A percentile compares a stretch with the other conserved stretches of the same genome.
Evolutionary conservation across 2,797 vertebrate genomes (phyloP).

Genomic region (Helicolenus hilgendorfi): DNA sequence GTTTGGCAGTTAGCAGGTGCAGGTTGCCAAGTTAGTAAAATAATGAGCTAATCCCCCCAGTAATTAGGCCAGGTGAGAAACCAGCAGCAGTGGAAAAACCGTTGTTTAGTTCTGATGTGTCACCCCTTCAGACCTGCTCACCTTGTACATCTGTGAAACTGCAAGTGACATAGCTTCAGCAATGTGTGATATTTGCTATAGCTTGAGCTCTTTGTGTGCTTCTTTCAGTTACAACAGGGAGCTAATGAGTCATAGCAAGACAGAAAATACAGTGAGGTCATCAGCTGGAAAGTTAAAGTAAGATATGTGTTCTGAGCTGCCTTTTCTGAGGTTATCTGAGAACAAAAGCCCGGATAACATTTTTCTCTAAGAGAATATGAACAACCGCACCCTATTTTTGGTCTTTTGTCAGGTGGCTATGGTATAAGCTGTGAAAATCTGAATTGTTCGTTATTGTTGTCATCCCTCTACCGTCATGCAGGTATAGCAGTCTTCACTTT

Average conservation of each 20-base stretch:
- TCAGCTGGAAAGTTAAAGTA: not conserved
- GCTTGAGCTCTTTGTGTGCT: slow-evolving; percentile 33
- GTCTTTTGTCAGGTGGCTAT: slow-evolving; percentile 51
- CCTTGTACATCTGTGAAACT: slow-evolving; percentile 29
- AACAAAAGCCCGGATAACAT: slow-evolving; percentile 8
- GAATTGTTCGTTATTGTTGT: slow-evolving; percentile 26
- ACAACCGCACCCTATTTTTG: slow-evolving; percentile 19
- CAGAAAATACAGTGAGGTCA: slow-evolving; percentile 5
- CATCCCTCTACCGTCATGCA: not conserved
- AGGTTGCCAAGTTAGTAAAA: slow-evolving; percentile 23
- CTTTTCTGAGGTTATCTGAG: slow-evolving; percentile 10
- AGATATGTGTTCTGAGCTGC: slow-evolving; percentile 5
- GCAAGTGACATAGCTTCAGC: slow-evolving; percentile 1
- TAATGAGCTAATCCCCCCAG: not conserved
- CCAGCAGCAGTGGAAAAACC: slow-evolving; percentile 1
- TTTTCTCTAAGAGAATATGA: slow-evolving; percentile 34
- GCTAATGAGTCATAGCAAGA: not conserved
- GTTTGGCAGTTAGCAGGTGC: not conserved
- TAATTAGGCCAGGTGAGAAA: not conserved
- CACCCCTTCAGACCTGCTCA: not conserved
- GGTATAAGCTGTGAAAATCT: slow-evolving; percentile 46
- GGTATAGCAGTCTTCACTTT: slow-evolving; percentile 4
- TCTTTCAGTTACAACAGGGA: slow-evolving; percentile 23
- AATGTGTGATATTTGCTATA: slow-evolving; percentile 21
- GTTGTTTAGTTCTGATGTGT: slow-evolving; percentile 20